Evolutionary conservation across 1,140 invertebrate genomes (phyloP), one percentile per base, ranked within the genome.

Genomic region (Scaptomyza montana): DNA sequence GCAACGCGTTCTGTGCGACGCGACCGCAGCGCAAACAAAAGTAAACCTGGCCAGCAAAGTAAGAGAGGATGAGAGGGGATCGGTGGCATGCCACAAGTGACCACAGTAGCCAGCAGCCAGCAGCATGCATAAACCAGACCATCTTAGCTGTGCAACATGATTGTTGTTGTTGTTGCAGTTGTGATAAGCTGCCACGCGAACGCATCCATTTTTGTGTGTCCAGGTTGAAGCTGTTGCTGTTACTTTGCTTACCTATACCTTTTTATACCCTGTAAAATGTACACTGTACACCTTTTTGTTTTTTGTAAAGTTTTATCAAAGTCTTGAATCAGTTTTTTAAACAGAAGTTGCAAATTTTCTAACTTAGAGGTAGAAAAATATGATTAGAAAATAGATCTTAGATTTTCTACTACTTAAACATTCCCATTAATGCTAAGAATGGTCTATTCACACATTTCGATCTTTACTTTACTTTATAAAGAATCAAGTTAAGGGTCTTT

Each of bases 21-120:
- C 60, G 64, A 78, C 76, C 75, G 76, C 76, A 79, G 72, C 66
- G 73, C 85, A 81, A 89, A 81, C 76, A 89, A 77, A 79, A 50
- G 64, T 66, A 68, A 30, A 45, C 39, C 10, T 47, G 43, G 43
- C 19, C 43, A 7, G 45, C 12, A 21, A 36, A 3, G 5, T 16
- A 12, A 28, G 12, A 10, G 21, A 36, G 39, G 10, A 16, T 45
- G 43, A 16, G 21, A 13, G 33, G 16, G 3, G 12, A 30, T 21
- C n/a, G 59, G 49, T 43, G 73, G 76, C 59, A 85, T 78, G 84
- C 84, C 84, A 89, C 84, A 87, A 89, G 85, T 89, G 85, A 89
- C 84, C 84, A 64, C 82, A 74, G 74, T 54, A 33, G 33, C 59
- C 63, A 33, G 6, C 5, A 5, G 30, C 30, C 33, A 36, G 33